Evolutionary conservation across 2,797 vertebrate species (phyloP), one percentile per base, ranked within the genome.

Genomic region (Apodemus agrarius): DNA sequence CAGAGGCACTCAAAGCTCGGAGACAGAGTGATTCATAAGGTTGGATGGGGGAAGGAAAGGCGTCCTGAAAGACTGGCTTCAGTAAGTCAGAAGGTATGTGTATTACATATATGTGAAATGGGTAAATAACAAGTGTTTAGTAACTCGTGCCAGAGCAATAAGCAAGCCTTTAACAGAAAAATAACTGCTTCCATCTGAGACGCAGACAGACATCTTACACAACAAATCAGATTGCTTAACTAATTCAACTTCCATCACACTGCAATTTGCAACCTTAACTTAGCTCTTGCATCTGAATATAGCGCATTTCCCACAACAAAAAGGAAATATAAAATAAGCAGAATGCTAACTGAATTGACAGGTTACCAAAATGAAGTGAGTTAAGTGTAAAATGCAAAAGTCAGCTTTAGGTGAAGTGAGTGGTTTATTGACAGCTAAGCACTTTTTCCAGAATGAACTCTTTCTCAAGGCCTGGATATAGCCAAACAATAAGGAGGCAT

Each of bases 1-100:
- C 65, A 74, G 37, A 76, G 67, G 94, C 43, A 95, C 91, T 80
- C 85, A 76, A 26, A 74, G 78, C 79, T 86, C 13, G 59, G n/a
- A 89, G 54, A 52, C 22, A 31, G 75, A 61, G 16, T 43, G 72
- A 59, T 10, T 84, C 81, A 74, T 24, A 54, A 90, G 54, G 79
- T 21, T 63, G 10, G 16, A 43, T n/a, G 49, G 86, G 83, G 89
- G 67, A 86, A 95, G 91, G 81, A 49, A 69, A 94, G 43, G 75
- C 80, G 79, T 74, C 63, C 46, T 84, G 80, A 81, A 4, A 90
- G 72, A 76, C 43, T 29, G 34, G 86, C 69, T 84, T 37, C 46
- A 54, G 76, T 46, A 91, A 92, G 52, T 67, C 24, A 61, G 78
- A 97, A 97, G 93, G 57, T 67, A 94, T 59, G 43, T 87, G 84